These are phyloP conservation scores for Coryphaenoides rupestris DNA, from an alignment of 2,113 vertebrate genomes.

Conservation along the genomic window DNA sequence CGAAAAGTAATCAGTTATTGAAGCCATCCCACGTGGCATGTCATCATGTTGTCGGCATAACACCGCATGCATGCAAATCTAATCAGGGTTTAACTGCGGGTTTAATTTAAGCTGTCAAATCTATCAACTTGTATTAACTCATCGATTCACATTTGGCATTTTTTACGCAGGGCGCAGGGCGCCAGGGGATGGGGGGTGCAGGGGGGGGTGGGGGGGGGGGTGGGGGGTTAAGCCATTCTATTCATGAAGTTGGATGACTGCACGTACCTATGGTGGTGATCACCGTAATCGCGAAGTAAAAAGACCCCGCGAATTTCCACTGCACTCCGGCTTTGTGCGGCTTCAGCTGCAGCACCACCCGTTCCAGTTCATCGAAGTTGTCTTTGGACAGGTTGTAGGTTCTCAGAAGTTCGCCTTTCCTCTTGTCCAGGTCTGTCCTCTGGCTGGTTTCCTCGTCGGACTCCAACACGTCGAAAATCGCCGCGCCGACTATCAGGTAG, in stretches of 20 bases:
- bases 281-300: constrained; percentile 97
- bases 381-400: constrained; percentile 84
- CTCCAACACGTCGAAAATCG: constrained; percentile 91
- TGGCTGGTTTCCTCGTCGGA: constrained; percentile 82
- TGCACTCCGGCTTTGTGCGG: constrained; percentile 93
- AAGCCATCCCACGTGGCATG: too few species aligned
- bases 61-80: too few species aligned
- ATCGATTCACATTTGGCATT: too few species aligned
- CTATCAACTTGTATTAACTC: too few species aligned
- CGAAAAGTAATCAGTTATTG: too few species aligned
- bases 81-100: too few species aligned
- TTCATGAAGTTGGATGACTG: constrained; percentile 18
- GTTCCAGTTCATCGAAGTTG: constrained; percentile 81
- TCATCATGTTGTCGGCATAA: too few species aligned
- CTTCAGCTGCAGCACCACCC: constrained; percentile 87
- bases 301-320: constrained; percentile 92
- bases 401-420: constrained; percentile 72
- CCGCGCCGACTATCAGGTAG: constrained; percentile 92
- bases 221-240: too few species aligned
- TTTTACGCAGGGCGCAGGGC: too few species aligned
- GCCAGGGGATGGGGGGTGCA: too few species aligned
- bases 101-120: too few species aligned
- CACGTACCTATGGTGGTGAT: constrained; percentile 93
- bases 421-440: constrained; percentile 68
- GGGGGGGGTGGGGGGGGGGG: too few species aligned